Conservation (phyloP, 2,797 vertebrate genomes). For the Natrix natrix region DNA sequence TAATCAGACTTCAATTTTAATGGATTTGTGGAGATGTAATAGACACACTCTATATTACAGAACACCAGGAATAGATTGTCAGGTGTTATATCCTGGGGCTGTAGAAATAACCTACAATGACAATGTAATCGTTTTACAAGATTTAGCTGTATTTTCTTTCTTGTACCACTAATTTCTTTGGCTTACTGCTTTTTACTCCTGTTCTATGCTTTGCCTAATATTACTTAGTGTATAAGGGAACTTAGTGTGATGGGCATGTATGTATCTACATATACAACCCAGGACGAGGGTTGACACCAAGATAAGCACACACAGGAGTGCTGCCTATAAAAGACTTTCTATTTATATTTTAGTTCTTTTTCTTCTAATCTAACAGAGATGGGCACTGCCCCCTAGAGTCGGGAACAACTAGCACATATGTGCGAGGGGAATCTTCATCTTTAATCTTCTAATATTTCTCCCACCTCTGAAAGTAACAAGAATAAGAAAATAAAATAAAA, state of each 20-base stretch:
- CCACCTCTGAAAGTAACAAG: background rate
- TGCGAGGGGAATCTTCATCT: too few species aligned
- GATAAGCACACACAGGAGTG: background rate
- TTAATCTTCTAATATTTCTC: background rate
- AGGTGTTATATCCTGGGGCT: too few species aligned
- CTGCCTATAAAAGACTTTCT: conserved; percentile 1
- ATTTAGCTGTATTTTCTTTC: background rate
- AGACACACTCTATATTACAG: background rate
- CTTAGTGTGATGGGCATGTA: background rate
- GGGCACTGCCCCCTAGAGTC: too few species aligned
- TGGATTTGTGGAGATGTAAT: too few species aligned
- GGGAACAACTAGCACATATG: too few species aligned
- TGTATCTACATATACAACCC: background rate
- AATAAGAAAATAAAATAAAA: too few species aligned
- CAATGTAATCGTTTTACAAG: background rate
- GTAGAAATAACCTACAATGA: background rate
- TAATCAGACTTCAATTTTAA: background rate
- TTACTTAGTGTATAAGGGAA: background rate
- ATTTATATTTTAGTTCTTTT: background rate
- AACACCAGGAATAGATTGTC: too few species aligned
- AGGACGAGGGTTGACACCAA: background rate
- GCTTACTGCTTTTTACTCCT: background rate
- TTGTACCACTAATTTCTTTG: background rate
- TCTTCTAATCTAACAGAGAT: too few species aligned
- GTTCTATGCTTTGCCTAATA: background rate